Evolutionary conservation across 2,113 vertebrate species (phyloP).

Genomic region (Corythaeola cristata): DNA sequence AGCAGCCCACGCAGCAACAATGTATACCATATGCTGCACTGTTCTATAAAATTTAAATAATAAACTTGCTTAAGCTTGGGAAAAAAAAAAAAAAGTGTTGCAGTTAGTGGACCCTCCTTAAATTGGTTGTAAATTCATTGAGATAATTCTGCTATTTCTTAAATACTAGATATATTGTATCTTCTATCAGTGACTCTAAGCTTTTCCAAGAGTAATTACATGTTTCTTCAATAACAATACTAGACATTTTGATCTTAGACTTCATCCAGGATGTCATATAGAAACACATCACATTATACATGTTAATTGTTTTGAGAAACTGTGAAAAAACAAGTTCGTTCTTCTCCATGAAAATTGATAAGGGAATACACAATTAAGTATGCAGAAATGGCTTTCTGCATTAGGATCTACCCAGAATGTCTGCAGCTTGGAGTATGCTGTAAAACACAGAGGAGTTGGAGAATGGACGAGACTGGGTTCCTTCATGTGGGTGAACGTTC

Average conservation of each 20-base stretch:
- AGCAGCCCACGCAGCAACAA: conserved; percentile 10
- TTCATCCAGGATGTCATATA: background rate
- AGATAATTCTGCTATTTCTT: conserved; percentile 4
- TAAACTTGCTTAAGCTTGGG: background rate
- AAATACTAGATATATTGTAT: background rate
- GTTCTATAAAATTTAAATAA: conserved; percentile 14
- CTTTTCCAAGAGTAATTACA: background rate
- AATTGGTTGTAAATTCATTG: background rate
- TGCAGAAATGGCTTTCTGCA: background rate
- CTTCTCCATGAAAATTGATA: background rate
- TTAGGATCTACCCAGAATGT: background rate
- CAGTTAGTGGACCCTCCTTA: background rate
- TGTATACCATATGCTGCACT: background rate
- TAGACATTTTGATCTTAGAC: background rate
- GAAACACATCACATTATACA: background rate
- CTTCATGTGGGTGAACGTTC: background rate
- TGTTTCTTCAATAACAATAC: background rate
- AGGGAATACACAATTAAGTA: background rate
- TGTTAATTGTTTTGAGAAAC: background rate
- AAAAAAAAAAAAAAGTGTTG: background rate
- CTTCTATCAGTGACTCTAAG: background rate
- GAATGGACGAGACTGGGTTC: background rate
- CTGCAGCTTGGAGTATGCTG: background rate
- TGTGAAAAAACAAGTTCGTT: background rate
- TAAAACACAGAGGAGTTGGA: background rate